Evolutionary conservation across 2,113 vertebrate species (phyloP), one percentile per base, ranked within the genome.

Genomic region (Myiagra hebetior): DNA sequence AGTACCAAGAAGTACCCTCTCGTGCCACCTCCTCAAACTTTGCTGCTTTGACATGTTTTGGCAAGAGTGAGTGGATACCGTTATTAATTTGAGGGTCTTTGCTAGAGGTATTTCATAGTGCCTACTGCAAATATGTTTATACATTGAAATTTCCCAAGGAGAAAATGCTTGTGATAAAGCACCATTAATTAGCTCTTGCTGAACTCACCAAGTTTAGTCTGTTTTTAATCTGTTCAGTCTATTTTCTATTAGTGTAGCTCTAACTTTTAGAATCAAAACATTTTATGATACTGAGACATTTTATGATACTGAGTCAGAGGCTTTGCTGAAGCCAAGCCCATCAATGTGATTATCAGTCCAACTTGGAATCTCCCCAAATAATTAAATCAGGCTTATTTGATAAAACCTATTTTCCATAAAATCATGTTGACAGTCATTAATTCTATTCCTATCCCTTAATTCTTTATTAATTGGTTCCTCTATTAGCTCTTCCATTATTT

Each of bases 341-440:
- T 95, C 95, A 94, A 78, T 68, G 69, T 87, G 93, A 91, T 95
- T 97, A 95, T 95, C 91, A 94, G 94, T 89, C 82, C 65, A 79
- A 46, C 62, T 91, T 97, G 96, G 95, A 96, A 95, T 89, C 65
- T 97, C 67, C 94, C 93, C 94, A 95, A 89, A 95, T 87, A 97
- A 97, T 95, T 95, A 97, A 95, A 94, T 95, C 87, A 94, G 89
- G 93, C 91, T 94, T 96, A 92, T 91, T 96, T 95, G 93, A 97
- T 95, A 96, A 96, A 95, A 95, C 89, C 84, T 95, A 56, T 95
- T 96, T 95, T 96, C 91, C 84, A 96, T 95, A 96, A 97, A 97
- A 96, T 95, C 93, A 91, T 95, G 95, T 96, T 96, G 95, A 95
- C 89, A 95, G 87, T 82, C 89, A 95, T 95, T 95, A 97, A 92